Conservation (phyloP, 2,888 invertebrate genomes). For the Apomyelois bistriatella region DNA sequence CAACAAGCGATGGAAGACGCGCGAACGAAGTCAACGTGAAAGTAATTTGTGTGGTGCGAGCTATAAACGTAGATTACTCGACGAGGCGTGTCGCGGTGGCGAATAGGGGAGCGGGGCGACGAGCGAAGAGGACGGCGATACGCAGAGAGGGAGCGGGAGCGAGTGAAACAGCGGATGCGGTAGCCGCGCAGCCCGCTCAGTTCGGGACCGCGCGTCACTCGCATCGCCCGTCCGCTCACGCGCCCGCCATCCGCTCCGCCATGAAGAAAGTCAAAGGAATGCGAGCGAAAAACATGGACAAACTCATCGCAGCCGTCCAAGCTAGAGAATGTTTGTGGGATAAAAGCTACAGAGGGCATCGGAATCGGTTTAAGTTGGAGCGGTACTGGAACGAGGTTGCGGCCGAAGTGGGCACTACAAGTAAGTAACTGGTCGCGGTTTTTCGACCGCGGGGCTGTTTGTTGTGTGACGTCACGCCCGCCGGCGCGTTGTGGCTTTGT, state of each 20-base stretch:
- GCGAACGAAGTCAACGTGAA: constrained; percentile 18
- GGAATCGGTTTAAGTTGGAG: constrained; percentile 70
- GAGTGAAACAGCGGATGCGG: constrained; percentile 35
- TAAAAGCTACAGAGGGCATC: constrained; percentile 66
- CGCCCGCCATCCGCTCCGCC: constrained; percentile 57
- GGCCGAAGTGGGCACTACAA: constrained; percentile 66
- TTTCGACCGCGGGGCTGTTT: constrained; percentile 16
- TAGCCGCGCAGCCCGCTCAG: constrained; percentile 37
- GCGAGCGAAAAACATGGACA: constrained; percentile 67
- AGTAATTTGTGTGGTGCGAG: constrained; percentile 11
- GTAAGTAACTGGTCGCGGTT: constrained; percentile 52
- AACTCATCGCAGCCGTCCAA: constrained; percentile 70
- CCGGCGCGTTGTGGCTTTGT: constrained; percentile 10
- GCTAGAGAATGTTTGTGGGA: constrained; percentile 73
- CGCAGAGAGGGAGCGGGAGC: constrained; percentile 42
- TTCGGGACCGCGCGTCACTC: constrained; percentile 50
- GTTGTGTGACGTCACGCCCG: constrained; percentile 3
- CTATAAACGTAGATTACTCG: constrained; percentile 22
- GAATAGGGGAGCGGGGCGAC: constrained; percentile 55
- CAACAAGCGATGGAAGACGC: constrained; percentile 22
- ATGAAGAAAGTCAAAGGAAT: constrained; percentile 60
- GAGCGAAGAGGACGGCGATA: constrained; percentile 59
- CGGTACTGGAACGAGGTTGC: constrained; percentile 75
- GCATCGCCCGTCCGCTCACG: constrained; percentile 39
- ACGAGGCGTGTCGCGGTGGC: constrained; percentile 39